These are phyloP conservation scores for Hemiscyllium ocellatum DNA, from an alignment of 2,113 vertebrate species.

Conservation along the genomic window DNA sequence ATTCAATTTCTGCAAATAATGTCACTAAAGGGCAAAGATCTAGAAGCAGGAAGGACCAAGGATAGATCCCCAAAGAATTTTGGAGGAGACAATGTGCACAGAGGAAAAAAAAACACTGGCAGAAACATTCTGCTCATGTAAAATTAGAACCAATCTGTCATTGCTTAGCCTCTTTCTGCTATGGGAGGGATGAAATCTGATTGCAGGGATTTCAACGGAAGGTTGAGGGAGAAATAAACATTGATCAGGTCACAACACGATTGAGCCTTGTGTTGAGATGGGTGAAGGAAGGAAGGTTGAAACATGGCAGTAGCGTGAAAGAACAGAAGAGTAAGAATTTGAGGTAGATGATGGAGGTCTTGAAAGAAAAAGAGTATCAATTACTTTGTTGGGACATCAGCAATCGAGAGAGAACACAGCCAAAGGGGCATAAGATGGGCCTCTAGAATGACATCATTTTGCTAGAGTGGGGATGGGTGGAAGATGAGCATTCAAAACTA, in stretches of 20 bases:
- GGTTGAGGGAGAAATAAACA: not conserved
- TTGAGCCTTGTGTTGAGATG: not conserved
- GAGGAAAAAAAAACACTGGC: not conserved
- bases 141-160: not conserved
- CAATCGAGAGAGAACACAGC: not conserved
- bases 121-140: not conserved
- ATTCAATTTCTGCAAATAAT: not conserved
- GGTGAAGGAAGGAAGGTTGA: not conserved
- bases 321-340: not conserved
- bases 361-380: not conserved
- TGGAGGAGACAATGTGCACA: not conserved
- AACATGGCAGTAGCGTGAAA: not conserved
- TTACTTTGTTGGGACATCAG: not conserved
- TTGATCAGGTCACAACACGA: not conserved
- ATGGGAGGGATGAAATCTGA: not conserved
- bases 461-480: not conserved
- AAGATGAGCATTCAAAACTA: not conserved
- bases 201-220: not conserved
- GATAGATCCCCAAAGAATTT: not conserved
- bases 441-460: not conserved
- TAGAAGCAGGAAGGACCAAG: not conserved
- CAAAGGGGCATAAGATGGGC: not conserved
- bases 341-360: not conserved
- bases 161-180: too few species aligned
- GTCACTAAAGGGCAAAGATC: not conserved